Base-by-base conservation (phyloP, 2,888 invertebrate species). In the Idaea aversata region DNA sequence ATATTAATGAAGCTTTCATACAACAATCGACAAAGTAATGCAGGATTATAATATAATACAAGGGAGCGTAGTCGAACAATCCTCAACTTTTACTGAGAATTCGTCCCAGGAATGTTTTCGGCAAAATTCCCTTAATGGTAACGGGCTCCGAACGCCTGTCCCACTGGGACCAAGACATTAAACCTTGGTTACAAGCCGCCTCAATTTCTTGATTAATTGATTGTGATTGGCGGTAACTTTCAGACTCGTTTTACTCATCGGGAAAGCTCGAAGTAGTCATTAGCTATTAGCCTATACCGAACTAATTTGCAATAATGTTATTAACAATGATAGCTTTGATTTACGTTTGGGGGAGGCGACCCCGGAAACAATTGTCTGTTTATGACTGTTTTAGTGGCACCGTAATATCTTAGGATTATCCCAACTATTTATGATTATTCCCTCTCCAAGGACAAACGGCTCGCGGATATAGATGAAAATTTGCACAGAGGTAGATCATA, bases 111-210 rank as follows among this genome's bases (percentile, higher is more conserved):
- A 91, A 91, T 91, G 88, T 87, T 87, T 59, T 76, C 75, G 81
- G 77, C 81, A 81, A 86, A 87, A 89, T 90, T 86, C 88, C 75
- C 77, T 77, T 34, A 59, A 34, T 64, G 64, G 70, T 75, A 84
- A 83, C 84, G 77, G 79, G 81, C 81, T 77, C 77, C 77, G 77
- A 75, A 80, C 81, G 84, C 82, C 78, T 75, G 81, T 80, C 77
- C 80, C 76, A 72, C 71, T 77, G 81, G 79, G 85, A 91, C 82
- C 87, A 85, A 91, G 90, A 90, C 85, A 87, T 91, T 89, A 88
- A 90, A 86, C 87, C 85, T 86, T 84, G 79, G 86, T 85, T 86
- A 85, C 85, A 81, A 84, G 74, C 71, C 67, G 61, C 62, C 63
- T 59, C 34, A 16, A 59, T 59, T 59, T 59, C 59, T 59, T 59